These are phyloP conservation scores for Drosophila robusta DNA, from an alignment of 2,888 invertebrate species.

Conservation along the genomic window DNA sequence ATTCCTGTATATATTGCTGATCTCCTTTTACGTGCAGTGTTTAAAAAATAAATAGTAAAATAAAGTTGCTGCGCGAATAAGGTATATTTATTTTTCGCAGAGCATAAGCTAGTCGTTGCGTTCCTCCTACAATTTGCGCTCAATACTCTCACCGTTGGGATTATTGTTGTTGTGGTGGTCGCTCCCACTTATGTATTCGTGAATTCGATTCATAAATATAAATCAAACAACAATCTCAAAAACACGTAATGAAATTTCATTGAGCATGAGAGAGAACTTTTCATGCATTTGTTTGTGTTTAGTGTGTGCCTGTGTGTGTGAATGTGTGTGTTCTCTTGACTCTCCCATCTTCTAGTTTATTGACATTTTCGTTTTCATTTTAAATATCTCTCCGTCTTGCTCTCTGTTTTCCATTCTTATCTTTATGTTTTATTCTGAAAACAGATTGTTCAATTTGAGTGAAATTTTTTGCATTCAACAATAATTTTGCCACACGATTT, in stretches of 20 bases:
- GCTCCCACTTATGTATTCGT: conserved; percentile 3
- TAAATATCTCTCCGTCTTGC: conserved; percentile 5
- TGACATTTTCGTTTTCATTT: conserved; percentile 31
- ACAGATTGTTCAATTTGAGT: conserved; percentile 41
- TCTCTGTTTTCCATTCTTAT: conserved; percentile 5
- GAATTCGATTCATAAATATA: conserved; percentile 4
- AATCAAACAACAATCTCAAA: not conserved
- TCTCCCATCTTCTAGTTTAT: conserved; percentile 15
- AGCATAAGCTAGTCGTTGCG: conserved; percentile 20
- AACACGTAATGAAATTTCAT: conserved; percentile 28
- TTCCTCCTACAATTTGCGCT: too few relatives aligned
- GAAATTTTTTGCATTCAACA: conserved; percentile 41
- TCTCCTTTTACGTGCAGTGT: too few relatives aligned
- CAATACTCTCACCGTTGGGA: not conserved
- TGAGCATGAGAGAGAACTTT: not conserved
- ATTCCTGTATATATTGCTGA: too few relatives aligned
- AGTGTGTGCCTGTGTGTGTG: conserved; percentile 1
- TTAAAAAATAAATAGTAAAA: too few relatives aligned
- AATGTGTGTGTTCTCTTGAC: conserved; percentile 11
- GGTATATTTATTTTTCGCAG: not conserved
- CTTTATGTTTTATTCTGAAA: conserved; percentile 31
- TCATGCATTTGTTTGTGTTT: not conserved
- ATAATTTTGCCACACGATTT: conserved; percentile 17
- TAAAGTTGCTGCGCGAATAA: too few relatives aligned
- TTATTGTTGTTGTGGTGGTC: not conserved